Evolutionary conservation across 2,113 vertebrate genomes (phyloP).

Genomic region (Phasianus colchicus): DNA sequence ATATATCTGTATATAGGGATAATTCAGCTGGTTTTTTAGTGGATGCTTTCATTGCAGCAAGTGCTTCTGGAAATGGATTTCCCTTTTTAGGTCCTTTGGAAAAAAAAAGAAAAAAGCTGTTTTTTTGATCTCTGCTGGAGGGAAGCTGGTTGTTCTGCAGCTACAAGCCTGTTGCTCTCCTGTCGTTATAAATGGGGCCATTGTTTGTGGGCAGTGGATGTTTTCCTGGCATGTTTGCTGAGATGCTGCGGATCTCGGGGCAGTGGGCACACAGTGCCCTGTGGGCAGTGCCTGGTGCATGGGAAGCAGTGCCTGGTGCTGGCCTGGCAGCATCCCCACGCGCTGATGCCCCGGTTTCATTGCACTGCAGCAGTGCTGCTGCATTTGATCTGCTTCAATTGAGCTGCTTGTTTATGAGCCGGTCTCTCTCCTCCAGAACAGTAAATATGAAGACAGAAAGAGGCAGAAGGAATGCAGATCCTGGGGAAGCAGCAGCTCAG

Average conservation of each 20-base stretch:
- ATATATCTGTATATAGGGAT: fast-evolving
- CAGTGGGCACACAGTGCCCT: not conserved
- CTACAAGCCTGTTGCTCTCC: slow-evolving; percentile 33
- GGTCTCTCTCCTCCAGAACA: not conserved
- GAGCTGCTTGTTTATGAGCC: not conserved
- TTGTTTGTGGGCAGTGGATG: slow-evolving; percentile 51
- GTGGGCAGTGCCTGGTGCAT: not conserved
- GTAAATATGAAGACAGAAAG: not conserved
- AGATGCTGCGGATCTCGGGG: slow-evolving; percentile 6
- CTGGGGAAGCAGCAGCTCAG: not conserved
- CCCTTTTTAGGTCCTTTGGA: not conserved
- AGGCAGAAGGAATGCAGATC: not conserved
- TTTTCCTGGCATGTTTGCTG: slow-evolving; percentile 7
- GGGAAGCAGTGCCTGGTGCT: not conserved
- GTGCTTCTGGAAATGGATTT: not conserved
- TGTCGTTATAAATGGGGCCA: slow-evolving; percentile 40
- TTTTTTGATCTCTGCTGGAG: not conserved
- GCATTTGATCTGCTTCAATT: not conserved
- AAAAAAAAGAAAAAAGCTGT: not conserved
- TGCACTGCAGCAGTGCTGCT: not conserved
- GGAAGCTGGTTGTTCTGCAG: not conserved
- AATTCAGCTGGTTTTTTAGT: not conserved
- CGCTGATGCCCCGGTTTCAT: not conserved
- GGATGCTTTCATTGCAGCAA: not conserved
- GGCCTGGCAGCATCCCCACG: not conserved